These are phyloP conservation scores for Pteruthius melanotis DNA, from an alignment of 2,113 vertebrate genomes.

Conservation along the genomic window DNA sequence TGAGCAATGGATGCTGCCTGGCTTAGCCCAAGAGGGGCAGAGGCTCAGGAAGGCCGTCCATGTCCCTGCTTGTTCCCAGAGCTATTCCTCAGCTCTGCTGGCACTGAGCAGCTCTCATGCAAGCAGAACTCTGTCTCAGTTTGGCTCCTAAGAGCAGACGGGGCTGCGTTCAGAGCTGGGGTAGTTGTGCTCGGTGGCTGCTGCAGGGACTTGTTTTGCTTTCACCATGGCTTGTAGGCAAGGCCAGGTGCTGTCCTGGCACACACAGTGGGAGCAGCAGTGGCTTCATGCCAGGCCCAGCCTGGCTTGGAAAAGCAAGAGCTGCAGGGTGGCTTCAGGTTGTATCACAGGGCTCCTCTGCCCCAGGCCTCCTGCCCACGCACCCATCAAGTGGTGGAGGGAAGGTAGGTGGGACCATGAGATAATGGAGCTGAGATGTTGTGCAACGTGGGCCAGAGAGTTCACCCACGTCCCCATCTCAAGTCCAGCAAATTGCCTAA, in stretches of 20 bases:
- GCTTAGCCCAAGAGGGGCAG: neutral
- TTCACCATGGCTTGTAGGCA: neutral
- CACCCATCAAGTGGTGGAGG: neutral
- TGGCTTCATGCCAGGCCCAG: neutral
- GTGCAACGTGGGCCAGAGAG: neutral
- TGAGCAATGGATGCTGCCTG: neutral
- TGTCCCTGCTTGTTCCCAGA: neutral
- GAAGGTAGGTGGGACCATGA: neutral
- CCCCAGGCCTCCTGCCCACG: neutral
- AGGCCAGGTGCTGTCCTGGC: neutral
- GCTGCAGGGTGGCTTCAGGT: neutral
- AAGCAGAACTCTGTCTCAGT: neutral
- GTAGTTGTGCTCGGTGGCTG: neutral
- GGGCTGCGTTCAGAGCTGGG: neutral
- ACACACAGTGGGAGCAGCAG: fast-evolving
- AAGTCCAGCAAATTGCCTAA: neutral
- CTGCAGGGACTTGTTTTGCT: neutral
- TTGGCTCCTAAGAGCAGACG: neutral
- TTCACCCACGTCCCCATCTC: neutral
- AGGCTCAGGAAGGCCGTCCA: neutral
- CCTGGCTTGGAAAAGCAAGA: neutral
- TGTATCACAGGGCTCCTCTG: neutral
- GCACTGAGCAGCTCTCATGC: neutral
- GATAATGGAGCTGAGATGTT: neutral
- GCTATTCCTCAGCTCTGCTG: neutral